Conservation (phyloP, 2,888 invertebrate species). For the Ophraella communa region DNA sequence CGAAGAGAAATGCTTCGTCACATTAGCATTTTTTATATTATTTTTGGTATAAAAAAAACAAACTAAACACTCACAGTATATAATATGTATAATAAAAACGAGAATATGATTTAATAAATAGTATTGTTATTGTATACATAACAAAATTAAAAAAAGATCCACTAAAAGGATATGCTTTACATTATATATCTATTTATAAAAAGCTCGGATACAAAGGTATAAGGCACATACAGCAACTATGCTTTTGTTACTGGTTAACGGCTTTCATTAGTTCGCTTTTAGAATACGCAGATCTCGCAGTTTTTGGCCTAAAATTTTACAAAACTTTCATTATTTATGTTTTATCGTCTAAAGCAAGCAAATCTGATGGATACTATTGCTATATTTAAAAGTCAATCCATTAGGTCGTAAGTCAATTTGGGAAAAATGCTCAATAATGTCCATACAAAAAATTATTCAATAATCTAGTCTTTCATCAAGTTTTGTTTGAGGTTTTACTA, state of each 20-base stretch:
- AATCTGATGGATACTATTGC: background rate
- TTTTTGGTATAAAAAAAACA: constrained; percentile 23
- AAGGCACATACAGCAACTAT: constrained; percentile 35
- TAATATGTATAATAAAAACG: constrained; percentile 30
- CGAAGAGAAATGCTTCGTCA: too few species aligned
- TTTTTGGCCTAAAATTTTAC: constrained; percentile 27
- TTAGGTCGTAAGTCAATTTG: background rate
- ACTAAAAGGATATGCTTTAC: constrained; percentile 32
- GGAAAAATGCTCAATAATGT: background rate
- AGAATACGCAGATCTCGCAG: constrained; percentile 22
- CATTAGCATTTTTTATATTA: too few species aligned
- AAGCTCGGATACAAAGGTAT: constrained; percentile 27
- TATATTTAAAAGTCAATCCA: background rate
- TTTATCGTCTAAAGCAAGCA: background rate
- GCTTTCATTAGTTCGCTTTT: constrained; percentile 18
- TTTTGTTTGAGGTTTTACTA: too few species aligned
- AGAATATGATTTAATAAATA: constrained; percentile 14
- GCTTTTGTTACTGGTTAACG: constrained; percentile 25
- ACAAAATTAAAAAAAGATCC: constrained; percentile 24
- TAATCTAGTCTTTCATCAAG: too few species aligned
- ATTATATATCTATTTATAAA: constrained; percentile 11
- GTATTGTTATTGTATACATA: constrained; percentile 25
- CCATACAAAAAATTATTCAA: too few species aligned
- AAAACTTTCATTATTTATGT: background rate
- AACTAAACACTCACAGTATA: constrained; percentile 24